A percentile compares a stretch with the other conserved stretches of the same genome.
phyloP scores from a whole-genome alignment of 1,140 invertebrate species.

The Camponotus floridanus region DNA sequence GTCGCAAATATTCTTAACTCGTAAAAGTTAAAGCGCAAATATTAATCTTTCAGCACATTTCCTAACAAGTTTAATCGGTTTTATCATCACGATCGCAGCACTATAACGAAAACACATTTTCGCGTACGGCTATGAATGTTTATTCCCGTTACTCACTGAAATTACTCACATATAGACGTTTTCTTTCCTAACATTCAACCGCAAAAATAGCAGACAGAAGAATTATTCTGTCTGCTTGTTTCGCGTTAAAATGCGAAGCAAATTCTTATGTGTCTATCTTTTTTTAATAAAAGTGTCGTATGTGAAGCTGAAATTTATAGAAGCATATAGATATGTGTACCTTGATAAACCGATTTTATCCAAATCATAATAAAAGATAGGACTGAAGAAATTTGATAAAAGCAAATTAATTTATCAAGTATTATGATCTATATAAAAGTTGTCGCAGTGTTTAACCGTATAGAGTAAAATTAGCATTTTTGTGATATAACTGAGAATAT shows the following conservation, averaged over 20 bases:
- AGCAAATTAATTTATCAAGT: background rate
- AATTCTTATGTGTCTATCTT: background rate
- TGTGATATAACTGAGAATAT: background rate
- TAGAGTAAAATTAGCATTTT: background rate
- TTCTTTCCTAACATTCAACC: background rate
- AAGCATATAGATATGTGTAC: background rate
- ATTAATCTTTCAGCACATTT: conserved; percentile 4
- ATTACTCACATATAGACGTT: background rate
- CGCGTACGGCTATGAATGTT: conserved; percentile 7
- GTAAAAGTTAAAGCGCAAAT: background rate
- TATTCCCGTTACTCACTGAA: background rate
- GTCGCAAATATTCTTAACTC: background rate
- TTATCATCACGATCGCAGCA: background rate
- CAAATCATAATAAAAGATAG: background rate
- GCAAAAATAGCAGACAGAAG: background rate
- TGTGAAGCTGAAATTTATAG: background rate
- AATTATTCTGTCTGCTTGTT: background rate
- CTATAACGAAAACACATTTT: conserved; percentile 37
- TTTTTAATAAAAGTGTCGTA: background rate
- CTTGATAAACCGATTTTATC: background rate
- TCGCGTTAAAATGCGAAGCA: background rate
- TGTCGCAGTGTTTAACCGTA: background rate
- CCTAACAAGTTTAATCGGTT: background rate
- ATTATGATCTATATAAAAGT: background rate
- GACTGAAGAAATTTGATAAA: background rate